phyloP scores from a whole-genome alignment of 2,113 vertebrate genomes.

The Tachycineta bicolor region DNA sequence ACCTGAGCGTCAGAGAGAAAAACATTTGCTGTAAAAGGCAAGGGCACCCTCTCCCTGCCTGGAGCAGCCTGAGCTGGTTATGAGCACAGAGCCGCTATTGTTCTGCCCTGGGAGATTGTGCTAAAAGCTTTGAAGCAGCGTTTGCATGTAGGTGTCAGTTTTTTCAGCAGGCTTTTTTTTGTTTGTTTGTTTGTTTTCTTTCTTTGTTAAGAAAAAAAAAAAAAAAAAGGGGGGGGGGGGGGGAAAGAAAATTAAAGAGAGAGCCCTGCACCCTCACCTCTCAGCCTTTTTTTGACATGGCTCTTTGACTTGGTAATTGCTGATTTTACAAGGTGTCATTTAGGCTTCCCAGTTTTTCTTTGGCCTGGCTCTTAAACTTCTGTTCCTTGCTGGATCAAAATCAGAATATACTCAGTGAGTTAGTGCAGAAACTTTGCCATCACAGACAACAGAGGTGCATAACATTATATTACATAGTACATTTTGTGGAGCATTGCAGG shows the following conservation, averaged over 20 bases:
- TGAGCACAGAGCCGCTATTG: conserved; percentile 15
- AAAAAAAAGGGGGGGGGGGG: neutral
- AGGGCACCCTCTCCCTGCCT: conserved; percentile 30
- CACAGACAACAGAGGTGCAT: neutral
- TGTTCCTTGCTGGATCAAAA: neutral
- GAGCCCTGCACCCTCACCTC: neutral
- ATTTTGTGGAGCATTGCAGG: neutral
- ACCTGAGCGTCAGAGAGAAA: neutral
- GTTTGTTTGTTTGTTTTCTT: neutral
- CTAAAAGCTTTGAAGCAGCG: conserved; percentile 21
- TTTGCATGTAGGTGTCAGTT: conserved; percentile 45
- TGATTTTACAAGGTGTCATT: conserved; percentile 48
- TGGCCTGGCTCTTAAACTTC: neutral
- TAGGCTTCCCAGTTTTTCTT: conserved; percentile 29
- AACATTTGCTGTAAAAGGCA: neutral
- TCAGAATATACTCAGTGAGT: neutral
- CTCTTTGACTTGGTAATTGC: conserved; percentile 30
- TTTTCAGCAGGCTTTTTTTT: conserved; percentile 3
- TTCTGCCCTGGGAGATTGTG: neutral
- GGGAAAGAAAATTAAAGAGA: neutral
- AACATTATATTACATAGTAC: neutral
- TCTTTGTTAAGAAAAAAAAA: neutral
- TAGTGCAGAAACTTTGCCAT: neutral
- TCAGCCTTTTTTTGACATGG: conserved; percentile 31
- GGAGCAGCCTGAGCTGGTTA: neutral